Conservation (phyloP, 35 echinoderm and acorn worm species). For the Ophiothrix spiculata region DNA sequence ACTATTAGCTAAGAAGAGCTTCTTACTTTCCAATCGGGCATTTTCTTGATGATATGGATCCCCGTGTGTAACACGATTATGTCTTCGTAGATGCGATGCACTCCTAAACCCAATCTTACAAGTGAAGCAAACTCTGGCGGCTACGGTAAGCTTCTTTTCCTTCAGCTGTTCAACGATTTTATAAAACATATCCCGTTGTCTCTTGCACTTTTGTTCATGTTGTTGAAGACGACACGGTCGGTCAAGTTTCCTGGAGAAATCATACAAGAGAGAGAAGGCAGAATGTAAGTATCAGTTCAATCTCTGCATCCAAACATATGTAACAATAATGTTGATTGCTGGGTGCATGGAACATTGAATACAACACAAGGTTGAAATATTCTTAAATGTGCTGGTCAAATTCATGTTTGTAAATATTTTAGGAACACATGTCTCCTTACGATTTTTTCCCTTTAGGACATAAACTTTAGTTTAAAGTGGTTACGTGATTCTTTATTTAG, state of each 20-base stretch:
- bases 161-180: background rate
- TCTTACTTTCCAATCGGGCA: background rate
- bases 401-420: too few relatives aligned
- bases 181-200: background rate
- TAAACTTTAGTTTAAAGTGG: too few relatives aligned
- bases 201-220: background rate
- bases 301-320: too few relatives aligned
- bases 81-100: background rate
- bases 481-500: too few relatives aligned
- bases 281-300: too few relatives aligned
- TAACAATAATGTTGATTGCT: too few relatives aligned
- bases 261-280: background rate
- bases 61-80: background rate
- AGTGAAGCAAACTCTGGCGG: background rate
- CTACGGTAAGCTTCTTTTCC: background rate
- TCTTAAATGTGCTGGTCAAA: too few relatives aligned
- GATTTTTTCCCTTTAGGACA: too few relatives aligned
- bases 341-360: too few relatives aligned
- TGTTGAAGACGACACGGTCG: background rate
- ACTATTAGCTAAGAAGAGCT: background rate
- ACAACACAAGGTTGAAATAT: too few relatives aligned
- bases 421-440: too few relatives aligned
- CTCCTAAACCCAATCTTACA: background rate
- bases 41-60: background rate
- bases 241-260: background rate